Conservation (phyloP, 2,888 invertebrate species). For the Alloscopus bannaensis region DNA sequence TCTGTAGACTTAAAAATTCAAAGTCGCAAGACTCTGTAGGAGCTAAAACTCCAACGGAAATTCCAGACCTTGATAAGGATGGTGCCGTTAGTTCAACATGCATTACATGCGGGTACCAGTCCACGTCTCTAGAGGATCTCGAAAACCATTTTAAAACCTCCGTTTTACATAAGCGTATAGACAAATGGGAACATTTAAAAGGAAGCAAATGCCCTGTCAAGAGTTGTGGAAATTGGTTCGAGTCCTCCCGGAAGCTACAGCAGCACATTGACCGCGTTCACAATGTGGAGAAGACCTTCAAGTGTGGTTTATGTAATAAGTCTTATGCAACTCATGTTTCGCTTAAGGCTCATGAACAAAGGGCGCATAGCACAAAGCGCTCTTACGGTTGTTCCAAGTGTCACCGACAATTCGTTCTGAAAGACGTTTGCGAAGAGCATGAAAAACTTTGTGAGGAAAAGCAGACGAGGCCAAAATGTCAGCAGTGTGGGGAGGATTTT, state of each 20-base stretch:
- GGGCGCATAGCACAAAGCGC: neutral
- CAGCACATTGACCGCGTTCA: constrained; percentile 9
- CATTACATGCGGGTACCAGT: constrained; percentile 8
- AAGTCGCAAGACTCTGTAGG: neutral
- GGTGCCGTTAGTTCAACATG: constrained; percentile 6
- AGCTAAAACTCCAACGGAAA: neutral
- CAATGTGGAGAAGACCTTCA: neutral
- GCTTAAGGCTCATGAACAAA: neutral
- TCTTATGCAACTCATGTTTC: neutral
- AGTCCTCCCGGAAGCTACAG: neutral
- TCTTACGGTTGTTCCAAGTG: constrained; percentile 3
- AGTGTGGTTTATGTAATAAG: neutral
- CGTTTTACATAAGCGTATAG: neutral
- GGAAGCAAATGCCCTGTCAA: neutral
- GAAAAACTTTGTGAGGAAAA: neutral
- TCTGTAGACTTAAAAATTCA: neutral
- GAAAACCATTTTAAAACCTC: constrained; percentile 9
- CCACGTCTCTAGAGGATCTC: constrained; percentile 7
- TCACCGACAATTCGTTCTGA: neutral
- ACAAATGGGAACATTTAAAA: too few species aligned
- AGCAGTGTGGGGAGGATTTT: constrained; percentile 12
- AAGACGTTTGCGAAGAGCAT: constrained; percentile 10
- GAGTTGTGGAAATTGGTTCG: constrained; percentile 19
- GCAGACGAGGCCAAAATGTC: neutral
- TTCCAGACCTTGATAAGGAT: neutral